phyloP scores from a whole-genome alignment of 2,888 invertebrate species.

The Drosophila emarginata region DNA sequence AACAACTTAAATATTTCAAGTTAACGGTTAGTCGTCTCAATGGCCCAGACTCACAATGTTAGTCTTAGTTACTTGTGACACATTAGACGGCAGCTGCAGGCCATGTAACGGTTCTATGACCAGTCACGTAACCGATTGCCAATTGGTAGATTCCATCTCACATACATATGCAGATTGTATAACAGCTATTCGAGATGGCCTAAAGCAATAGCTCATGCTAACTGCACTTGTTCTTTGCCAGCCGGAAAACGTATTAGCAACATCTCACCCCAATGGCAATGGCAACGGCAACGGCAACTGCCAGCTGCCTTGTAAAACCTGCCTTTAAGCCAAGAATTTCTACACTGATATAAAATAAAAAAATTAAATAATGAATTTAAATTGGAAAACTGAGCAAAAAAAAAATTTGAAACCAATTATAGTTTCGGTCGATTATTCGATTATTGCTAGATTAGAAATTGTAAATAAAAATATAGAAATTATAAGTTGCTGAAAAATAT shows the following conservation, averaged over 20 bases:
- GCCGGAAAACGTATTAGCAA: conserved; percentile 24
- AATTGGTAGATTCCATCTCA: conserved; percentile 5
- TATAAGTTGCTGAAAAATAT: no score
- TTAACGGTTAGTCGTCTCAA: conserved; percentile 36
- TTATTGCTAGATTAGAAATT: no score
- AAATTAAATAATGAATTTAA: no score
- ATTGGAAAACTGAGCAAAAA: background rate
- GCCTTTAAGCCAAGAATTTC: conserved; percentile 13
- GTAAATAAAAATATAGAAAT: no score
- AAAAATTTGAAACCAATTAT: no score
- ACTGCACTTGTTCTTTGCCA: conserved; percentile 67
- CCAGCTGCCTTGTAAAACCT: conserved; percentile 6
- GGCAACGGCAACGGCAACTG: conserved; percentile 29
- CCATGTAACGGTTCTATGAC: conserved; percentile 64
- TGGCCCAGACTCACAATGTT: conserved; percentile 1
- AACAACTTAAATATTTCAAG: conserved; percentile 21
- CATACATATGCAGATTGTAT: conserved; percentile 67
- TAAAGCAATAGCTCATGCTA: conserved; percentile 18
- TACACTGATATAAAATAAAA: background rate
- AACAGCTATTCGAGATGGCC: conserved; percentile 57
- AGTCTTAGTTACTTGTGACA: conserved; percentile 25
- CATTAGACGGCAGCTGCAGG: conserved; percentile 59
- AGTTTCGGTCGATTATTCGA: no score
- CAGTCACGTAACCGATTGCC: conserved; percentile 70
- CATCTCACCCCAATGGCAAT: conserved; percentile 32